phyloP scores from a whole-genome alignment of 2,888 invertebrate genomes.

The Morpho deidamia region DNA sequence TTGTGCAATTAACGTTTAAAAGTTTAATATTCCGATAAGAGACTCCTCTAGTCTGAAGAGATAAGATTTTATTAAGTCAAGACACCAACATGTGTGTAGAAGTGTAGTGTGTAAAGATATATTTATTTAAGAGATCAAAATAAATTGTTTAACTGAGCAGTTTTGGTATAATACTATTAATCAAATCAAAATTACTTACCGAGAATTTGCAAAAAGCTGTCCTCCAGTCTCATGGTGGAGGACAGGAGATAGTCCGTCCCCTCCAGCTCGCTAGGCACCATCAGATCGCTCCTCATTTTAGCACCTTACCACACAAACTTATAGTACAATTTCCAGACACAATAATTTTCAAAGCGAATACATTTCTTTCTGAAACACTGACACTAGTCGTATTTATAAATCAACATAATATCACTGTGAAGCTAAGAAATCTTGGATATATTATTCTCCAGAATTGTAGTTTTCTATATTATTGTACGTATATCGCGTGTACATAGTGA shows the following conservation, averaged over 20 bases:
- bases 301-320: constrained; percentile 33
- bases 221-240: constrained; percentile 80
- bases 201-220: constrained; percentile 80
- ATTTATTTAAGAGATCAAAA: too few species aligned
- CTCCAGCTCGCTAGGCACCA: constrained; percentile 77
- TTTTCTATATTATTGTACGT: constrained; percentile 5
- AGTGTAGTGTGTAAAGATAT: too few species aligned
- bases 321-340: constrained; percentile 35
- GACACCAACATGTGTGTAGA: too few species aligned
- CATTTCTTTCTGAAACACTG: constrained; percentile 10
- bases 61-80: too few species aligned
- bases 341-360: constrained; percentile 9
- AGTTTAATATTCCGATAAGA: too few species aligned
- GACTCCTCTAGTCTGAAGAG: too few species aligned
- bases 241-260: constrained; percentile 81
- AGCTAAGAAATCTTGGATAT: background rate
- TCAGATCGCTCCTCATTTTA: constrained; percentile 72
- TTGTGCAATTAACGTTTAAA: too few species aligned
- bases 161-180: too few species aligned
- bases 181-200: constrained; percentile 59
- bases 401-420: background rate
- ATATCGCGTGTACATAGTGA: background rate
- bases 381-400: background rate
- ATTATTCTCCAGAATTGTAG: background rate
- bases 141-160: too few species aligned